Evolutionary conservation across 2,113 vertebrate species (phyloP).

Genomic region (Taxidea taxus): DNA sequence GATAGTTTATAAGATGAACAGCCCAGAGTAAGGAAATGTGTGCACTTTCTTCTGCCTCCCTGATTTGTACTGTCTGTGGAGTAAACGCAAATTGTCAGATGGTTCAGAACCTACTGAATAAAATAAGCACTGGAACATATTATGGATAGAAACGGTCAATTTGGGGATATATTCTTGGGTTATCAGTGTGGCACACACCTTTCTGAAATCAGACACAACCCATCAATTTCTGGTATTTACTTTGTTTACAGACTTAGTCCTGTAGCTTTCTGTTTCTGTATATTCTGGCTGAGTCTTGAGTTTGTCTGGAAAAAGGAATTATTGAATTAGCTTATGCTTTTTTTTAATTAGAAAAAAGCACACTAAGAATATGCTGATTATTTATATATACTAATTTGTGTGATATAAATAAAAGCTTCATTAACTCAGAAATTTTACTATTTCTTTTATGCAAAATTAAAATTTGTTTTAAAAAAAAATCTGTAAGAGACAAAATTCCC

Average conservation of each 20-base stretch:
- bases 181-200: neutral
- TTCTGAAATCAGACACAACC: neutral
- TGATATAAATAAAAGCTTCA: neutral
- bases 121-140: neutral
- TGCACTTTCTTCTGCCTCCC: neutral
- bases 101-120: neutral
- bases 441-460: neutral
- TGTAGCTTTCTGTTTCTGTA: neutral
- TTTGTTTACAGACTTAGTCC: neutral
- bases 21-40: neutral
- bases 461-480: slow-evolving; percentile 19
- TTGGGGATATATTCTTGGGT: neutral
- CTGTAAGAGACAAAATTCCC: neutral
- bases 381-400: neutral
- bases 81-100: neutral
- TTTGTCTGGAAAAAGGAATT: slow-evolving; percentile 8
- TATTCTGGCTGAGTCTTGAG: neutral
- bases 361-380: neutral
- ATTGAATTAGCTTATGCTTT: slow-evolving; percentile 6
- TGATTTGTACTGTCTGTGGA: neutral
- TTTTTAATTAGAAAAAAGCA: neutral
- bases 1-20: neutral
- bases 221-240: neutral
- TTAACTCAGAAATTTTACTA: neutral
- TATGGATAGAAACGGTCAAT: neutral